Evolutionary conservation across 2,888 invertebrate genomes (phyloP).

Genomic region (Heliconius charithonia): DNA sequence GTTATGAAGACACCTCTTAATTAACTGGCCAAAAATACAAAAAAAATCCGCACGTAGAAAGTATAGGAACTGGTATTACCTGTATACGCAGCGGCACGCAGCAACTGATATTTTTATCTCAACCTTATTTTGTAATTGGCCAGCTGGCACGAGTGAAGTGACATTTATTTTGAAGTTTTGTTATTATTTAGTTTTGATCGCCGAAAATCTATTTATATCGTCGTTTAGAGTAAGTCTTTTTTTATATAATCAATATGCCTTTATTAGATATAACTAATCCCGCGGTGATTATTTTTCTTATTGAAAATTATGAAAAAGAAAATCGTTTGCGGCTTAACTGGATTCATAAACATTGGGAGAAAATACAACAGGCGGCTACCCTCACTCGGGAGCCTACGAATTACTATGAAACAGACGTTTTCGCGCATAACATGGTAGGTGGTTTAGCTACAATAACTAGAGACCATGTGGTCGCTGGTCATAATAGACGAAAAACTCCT

Average conservation of each 20-base stretch:
- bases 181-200: constrained; percentile 36
- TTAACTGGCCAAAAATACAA: constrained; percentile 18
- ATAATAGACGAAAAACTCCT: constrained; percentile 54
- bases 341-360: constrained; percentile 56
- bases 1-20: constrained; percentile 18
- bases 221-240: constrained; percentile 37
- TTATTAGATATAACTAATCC: constrained; percentile 61
- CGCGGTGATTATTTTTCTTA: constrained; percentile 59
- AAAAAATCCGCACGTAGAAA: constrained; percentile 36
- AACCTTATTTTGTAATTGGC: constrained; percentile 49
- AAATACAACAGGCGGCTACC: constrained; percentile 60
- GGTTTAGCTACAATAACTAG: constrained; percentile 59
- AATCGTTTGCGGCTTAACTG: constrained; percentile 60
- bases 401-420: constrained; percentile 61
- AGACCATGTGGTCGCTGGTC: constrained; percentile 56
- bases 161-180: constrained; percentile 46
- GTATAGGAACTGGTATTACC: constrained; percentile 44
- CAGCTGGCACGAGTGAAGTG: constrained; percentile 44
- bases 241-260: constrained; percentile 54
- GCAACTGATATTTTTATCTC: constrained; percentile 46
- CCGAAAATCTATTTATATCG: constrained; percentile 25
- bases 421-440: constrained; percentile 57
- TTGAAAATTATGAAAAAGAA: constrained; percentile 63
- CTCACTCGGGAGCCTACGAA: constrained; percentile 59
- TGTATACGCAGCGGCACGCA: constrained; percentile 37